A percentile compares a stretch with the other conserved stretches of the same genome.
These are phyloP conservation scores for Sarcophaga peregrina DNA, from an alignment of 1,140 invertebrate genomes.

Conservation along the genomic window DNA sequence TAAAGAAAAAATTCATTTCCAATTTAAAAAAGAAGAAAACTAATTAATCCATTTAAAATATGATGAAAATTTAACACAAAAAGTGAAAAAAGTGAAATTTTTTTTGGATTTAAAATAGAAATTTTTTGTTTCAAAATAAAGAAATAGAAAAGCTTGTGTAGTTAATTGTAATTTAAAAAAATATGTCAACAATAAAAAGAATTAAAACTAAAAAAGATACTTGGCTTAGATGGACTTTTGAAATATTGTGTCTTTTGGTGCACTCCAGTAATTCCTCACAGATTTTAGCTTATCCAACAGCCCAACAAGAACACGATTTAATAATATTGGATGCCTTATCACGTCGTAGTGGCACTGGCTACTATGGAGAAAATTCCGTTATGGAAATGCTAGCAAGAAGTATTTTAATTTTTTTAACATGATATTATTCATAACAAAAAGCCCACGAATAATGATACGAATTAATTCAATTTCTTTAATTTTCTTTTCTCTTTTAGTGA, in stretches of 20 bases:
- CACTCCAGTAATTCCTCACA: not conserved
- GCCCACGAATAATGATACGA: no score
- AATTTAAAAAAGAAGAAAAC: not conserved
- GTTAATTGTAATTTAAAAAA: not conserved
- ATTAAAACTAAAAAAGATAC: slow-evolving; percentile 53
- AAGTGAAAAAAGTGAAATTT: not conserved
- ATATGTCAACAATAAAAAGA: slow-evolving; percentile 46
- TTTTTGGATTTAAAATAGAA: not conserved
- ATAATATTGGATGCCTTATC: slow-evolving; percentile 77
- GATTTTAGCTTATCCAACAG: slow-evolving; percentile 66
- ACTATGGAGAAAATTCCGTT: slow-evolving; percentile 74
- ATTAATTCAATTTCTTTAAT: no score
- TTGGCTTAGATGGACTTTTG: slow-evolving; percentile 52
- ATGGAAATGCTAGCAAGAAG: slow-evolving; percentile 86
- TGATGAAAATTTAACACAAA: not conserved
- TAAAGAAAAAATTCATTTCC: not conserved
- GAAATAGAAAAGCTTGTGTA: not conserved
- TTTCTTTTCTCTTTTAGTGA: slow-evolving; percentile 74
- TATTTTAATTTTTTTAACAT: slow-evolving; percentile 65
- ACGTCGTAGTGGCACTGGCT: slow-evolving; percentile 72
- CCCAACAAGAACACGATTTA: slow-evolving; percentile 79
- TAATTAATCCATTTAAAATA: not conserved
- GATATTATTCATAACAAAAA: not conserved
- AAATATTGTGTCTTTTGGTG: slow-evolving; percentile 9
- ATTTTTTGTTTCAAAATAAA: not conserved